Percentiles rank a stretch among this genome's conserved stretches.
Evolutionary conservation across 1,140 invertebrate species (phyloP).

Genomic region (Dendroctonus ponderosae): DNA sequence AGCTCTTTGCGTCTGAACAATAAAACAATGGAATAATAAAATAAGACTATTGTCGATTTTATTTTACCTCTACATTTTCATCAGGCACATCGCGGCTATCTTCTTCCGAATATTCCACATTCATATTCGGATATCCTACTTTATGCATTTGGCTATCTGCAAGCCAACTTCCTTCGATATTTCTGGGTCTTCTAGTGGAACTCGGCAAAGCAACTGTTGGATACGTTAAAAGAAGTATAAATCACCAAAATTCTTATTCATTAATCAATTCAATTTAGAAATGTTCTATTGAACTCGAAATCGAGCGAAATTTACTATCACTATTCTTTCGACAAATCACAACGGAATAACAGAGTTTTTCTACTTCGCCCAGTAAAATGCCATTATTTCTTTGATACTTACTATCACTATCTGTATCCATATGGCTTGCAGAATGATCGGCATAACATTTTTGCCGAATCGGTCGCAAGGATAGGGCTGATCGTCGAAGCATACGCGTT

Average conservation of each 20-base stretch:
- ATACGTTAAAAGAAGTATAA: too few species aligned
- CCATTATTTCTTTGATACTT: neutral
- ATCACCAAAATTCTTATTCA: too few species aligned
- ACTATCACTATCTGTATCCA: constrained; percentile 45
- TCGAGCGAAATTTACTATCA: too few species aligned
- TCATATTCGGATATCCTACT: constrained; percentile 49
- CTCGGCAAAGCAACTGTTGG: constrained; percentile 42
- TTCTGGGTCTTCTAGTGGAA: constrained; percentile 50
- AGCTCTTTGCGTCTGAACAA: constrained; percentile 6
- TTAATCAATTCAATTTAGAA: too few species aligned
- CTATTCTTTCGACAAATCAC: too few species aligned
- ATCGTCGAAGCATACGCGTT: constrained; percentile 41
- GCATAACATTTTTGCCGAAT: constrained; percentile 47
- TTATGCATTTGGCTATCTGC: constrained; percentile 50
- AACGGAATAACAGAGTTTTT: too few species aligned
- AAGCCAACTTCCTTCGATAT: constrained; percentile 56
- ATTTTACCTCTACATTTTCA: constrained; percentile 29
- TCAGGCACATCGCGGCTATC: constrained; percentile 46
- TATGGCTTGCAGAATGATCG: constrained; percentile 44
- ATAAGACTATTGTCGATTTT: neutral
- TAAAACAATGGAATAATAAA: neutral
- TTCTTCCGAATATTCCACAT: constrained; percentile 47
- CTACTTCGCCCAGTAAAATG: too few species aligned
- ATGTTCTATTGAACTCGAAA: too few species aligned
- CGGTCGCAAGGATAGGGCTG: constrained; percentile 46